phyloP scores from a whole-genome alignment of 1,140 invertebrate genomes.

The Anagrus nilaparvatae region DNA sequence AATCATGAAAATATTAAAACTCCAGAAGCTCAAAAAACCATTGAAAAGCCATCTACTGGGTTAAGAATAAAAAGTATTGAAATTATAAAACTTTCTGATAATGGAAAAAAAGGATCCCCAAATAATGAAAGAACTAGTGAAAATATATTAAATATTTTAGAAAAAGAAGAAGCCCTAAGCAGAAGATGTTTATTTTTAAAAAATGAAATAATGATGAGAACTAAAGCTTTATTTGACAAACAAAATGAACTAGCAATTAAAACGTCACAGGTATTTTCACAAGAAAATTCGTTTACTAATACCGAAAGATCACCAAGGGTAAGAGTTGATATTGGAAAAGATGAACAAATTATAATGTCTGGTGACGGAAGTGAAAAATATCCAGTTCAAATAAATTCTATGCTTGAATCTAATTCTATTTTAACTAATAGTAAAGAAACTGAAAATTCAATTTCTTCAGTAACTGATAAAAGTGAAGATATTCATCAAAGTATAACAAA shows the following conservation, averaged over 20 bases:
- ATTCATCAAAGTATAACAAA: conserved; percentile 13
- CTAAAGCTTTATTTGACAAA: conserved; percentile 23
- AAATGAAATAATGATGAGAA: conserved; percentile 26
- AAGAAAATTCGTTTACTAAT: background rate
- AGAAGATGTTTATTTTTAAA: conserved; percentile 21
- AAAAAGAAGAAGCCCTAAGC: conserved; percentile 17
- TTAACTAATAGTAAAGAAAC: background rate
- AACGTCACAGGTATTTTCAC: conserved; percentile 18
- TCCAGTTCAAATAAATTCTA: conserved; percentile 11
- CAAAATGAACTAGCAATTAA: conserved; percentile 21
- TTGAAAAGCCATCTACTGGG: conserved; percentile 6
- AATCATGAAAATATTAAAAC: background rate
- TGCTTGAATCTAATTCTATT: background rate
- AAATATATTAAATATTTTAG: conserved; percentile 11
- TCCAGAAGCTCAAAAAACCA: conserved; percentile 1
- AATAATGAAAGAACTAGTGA: conserved; percentile 1
- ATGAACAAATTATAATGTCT: conserved; percentile 16
- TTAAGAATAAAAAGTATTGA: background rate
- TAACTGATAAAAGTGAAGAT: background rate
- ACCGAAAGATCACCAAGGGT: conserved; percentile 11
- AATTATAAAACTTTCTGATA: background rate
- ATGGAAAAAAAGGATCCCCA: background rate
- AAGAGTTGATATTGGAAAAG: conserved; percentile 11
- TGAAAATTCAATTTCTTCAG: background rate
- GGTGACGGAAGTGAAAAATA: conserved; percentile 9